Conservation (phyloP, 1,140 invertebrate genomes). For the Drosophila subpulchrella region DNA sequence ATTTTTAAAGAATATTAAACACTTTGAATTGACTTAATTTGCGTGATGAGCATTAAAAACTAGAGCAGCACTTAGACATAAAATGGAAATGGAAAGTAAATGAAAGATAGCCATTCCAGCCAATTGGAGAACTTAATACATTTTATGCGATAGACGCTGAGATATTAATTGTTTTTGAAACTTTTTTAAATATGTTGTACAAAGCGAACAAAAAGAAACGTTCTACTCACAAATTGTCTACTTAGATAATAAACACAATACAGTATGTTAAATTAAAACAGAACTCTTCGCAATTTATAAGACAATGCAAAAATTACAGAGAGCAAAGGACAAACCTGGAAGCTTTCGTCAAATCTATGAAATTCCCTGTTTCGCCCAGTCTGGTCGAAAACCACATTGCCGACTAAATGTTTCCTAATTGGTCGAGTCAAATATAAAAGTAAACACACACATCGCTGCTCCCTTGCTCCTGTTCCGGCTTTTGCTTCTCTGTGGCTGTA, state of each 20-base stretch:
- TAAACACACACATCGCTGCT: constrained; percentile 67
- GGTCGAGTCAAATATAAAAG: constrained; percentile 53
- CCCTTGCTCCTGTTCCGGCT: constrained; percentile 18
- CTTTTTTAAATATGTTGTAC: constrained; percentile 2
- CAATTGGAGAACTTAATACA: constrained; percentile 6
- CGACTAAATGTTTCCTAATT: constrained; percentile 7
- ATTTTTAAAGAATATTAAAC: constrained; percentile 37
- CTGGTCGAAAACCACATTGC: constrained; percentile 11
- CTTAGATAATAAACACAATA: constrained; percentile 33
- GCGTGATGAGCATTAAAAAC: constrained; percentile 21
- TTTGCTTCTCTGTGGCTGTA: constrained; percentile 28
- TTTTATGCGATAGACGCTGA: constrained; percentile 9
- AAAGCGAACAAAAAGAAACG: constrained; percentile 6
- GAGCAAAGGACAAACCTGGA: constrained; percentile 36
- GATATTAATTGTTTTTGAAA: constrained; percentile 22
- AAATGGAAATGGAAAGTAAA: constrained; percentile 32
- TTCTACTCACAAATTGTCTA: constrained; percentile 30
- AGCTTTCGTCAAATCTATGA: constrained; percentile 17
- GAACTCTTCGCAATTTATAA: constrained; percentile 2
- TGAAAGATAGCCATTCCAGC: neutral
- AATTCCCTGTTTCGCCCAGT: constrained; percentile 1
- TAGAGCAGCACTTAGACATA: constrained; percentile 30
- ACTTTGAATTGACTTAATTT: constrained; percentile 52
- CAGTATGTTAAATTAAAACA: constrained; percentile 2
- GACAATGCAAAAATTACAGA: constrained; percentile 23